Conservation (phyloP, 2,113 vertebrate species). For the Pseudorhombus dupliciocellatus region DNA sequence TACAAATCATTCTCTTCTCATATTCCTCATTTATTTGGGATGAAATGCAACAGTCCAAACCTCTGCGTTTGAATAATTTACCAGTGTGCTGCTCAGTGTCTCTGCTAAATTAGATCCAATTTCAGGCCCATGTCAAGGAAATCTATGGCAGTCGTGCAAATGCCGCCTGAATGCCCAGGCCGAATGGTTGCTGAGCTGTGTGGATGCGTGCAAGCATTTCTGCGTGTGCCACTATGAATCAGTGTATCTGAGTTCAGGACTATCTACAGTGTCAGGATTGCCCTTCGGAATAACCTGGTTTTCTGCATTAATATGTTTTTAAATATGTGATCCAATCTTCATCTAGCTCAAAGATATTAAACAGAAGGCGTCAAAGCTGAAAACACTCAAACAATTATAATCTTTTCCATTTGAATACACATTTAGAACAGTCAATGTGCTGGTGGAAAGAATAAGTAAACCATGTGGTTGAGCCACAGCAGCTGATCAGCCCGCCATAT, state of each 20-base stretch:
- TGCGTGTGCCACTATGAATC: background rate
- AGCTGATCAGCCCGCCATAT: background rate
- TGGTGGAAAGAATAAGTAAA: background rate
- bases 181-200: constrained; percentile 9
- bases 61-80: constrained; percentile 67
- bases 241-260: constrained; percentile 6
- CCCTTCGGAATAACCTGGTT: background rate
- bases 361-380: background rate
- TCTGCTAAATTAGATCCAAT: constrained; percentile 66
- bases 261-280: background rate
- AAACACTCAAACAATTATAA: background rate
- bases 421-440: background rate
- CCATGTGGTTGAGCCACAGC: background rate
- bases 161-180: constrained; percentile 51
- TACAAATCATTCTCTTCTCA: constrained; percentile 56
- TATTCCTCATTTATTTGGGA: constrained; percentile 66
- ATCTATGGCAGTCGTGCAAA: constrained; percentile 70
- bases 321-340: background rate
- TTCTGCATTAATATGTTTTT: background rate
- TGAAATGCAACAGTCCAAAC: constrained; percentile 66
- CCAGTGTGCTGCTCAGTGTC: constrained; percentile 53
- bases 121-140: constrained; percentile 60
- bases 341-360: background rate
- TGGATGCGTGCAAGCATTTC: constrained; percentile 10
- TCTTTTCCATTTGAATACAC: background rate